Conservation (phyloP, 2,888 invertebrate species). For the Lasioglossum vierecki region DNA sequence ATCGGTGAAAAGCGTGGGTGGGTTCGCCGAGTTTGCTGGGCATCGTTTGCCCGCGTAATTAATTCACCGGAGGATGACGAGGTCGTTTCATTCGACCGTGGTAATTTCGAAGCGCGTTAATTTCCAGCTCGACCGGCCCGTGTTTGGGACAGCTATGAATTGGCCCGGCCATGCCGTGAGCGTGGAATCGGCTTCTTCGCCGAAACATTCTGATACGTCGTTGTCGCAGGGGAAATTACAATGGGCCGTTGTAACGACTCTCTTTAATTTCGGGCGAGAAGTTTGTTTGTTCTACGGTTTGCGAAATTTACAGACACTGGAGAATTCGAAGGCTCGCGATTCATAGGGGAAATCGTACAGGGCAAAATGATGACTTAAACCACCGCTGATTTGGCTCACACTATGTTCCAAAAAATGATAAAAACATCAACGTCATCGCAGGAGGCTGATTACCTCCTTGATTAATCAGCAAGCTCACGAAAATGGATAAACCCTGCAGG, state of each 20-base stretch:
- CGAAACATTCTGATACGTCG: background rate
- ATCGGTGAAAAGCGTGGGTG: background rate
- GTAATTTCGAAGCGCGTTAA: slow-evolving; percentile 50
- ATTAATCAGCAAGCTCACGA: background rate
- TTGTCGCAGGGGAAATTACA: background rate
- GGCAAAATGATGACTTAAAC: background rate
- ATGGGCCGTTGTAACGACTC: background rate
- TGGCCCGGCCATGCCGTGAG: slow-evolving; percentile 8
- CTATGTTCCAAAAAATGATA: background rate
- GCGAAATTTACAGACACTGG: background rate
- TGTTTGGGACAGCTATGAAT: slow-evolving; percentile 40
- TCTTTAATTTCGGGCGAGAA: background rate
- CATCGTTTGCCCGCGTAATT: slow-evolving; percentile 29
- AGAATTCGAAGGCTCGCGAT: background rate
- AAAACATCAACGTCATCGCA: background rate
- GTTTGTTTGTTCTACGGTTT: background rate
- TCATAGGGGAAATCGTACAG: background rate
- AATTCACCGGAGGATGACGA: slow-evolving; percentile 43
- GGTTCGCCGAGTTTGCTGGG: background rate
- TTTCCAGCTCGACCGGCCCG: slow-evolving; percentile 6
- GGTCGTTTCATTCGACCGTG: slow-evolving; percentile 37
- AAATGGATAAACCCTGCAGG: no score
- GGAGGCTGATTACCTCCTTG: background rate
- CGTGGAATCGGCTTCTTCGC: slow-evolving; percentile 26
- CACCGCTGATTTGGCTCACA: background rate